These are phyloP conservation scores for Colinus virginianus DNA, from an alignment of 2,113 vertebrate genomes.

Conservation along the genomic window DNA sequence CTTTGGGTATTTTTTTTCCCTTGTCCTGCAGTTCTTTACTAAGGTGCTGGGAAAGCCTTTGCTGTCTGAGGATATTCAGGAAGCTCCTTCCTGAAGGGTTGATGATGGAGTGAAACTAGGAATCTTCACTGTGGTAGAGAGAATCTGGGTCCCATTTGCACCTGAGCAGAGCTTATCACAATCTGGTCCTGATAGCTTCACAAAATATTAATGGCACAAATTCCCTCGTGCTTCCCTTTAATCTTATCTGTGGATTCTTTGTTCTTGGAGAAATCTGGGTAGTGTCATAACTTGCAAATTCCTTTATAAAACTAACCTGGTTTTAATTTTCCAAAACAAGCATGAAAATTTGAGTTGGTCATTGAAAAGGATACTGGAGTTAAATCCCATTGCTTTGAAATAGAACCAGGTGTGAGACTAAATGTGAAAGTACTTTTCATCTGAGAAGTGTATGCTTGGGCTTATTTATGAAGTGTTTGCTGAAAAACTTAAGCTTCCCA, in stretches of 20 bases:
- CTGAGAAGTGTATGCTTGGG: background rate
- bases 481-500: background rate
- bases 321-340: conserved; percentile 37
- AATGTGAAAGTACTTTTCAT: background rate
- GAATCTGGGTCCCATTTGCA: background rate
- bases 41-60: background rate
- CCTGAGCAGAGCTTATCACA: background rate
- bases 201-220: background rate
- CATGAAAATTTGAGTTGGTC: background rate
- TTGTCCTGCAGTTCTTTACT: background rate
- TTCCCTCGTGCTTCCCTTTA: background rate
- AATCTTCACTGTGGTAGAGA: background rate
- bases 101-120: background rate
- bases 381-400: background rate
- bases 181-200: background rate
- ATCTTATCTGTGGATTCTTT: conserved; percentile 36
- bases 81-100: background rate
- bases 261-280: conserved; percentile 37
- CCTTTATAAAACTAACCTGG: background rate
- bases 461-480: background rate
- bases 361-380: background rate
- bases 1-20: background rate
- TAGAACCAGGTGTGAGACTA: background rate
- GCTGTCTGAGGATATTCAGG: background rate
- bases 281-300: background rate